Percentiles rank a stretch among this genome's conserved stretches.
These are phyloP conservation scores for Myotis daubentonii DNA, from an alignment of 2,797 vertebrate genomes.

Conservation along the genomic window DNA sequence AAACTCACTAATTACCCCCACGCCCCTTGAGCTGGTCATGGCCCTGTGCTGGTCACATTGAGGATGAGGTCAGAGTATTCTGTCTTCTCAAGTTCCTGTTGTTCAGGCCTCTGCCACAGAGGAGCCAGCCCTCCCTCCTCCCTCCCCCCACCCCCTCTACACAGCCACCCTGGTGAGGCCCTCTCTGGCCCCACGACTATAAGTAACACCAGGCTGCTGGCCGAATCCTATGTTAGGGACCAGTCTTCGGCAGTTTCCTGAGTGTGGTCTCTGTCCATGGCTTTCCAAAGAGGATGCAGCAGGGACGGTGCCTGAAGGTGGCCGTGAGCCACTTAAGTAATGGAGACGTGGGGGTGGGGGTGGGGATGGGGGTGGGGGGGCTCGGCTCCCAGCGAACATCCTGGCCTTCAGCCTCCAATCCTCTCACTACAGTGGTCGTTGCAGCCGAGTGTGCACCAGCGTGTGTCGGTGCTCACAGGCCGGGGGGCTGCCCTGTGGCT, in stretches of 20 bases:
- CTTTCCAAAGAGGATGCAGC: background rate
- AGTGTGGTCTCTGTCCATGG: background rate
- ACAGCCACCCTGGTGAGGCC: background rate
- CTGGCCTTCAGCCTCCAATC: background rate
- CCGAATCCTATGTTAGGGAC: background rate
- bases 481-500: background rate
- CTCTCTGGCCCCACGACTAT: background rate
- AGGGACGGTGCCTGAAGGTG: too few relatives aligned
- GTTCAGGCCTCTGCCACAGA: background rate
- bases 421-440: background rate
- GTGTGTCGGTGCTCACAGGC: rapidly evolving
- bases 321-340: background rate
- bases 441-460: background rate
- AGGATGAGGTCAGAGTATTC: background rate
- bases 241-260: background rate
- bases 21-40: background rate
- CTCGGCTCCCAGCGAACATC: background rate
- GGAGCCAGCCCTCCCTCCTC: background rate
- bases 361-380: rapidly evolving
- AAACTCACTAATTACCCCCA: background rate
- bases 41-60: background rate
- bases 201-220: background rate
- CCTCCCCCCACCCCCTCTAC: background rate
- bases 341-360: background rate
- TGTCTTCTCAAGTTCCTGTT: background rate